These are phyloP conservation scores for Indicator maculatus DNA, from an alignment of 2,113 vertebrate species.

Conservation along the genomic window DNA sequence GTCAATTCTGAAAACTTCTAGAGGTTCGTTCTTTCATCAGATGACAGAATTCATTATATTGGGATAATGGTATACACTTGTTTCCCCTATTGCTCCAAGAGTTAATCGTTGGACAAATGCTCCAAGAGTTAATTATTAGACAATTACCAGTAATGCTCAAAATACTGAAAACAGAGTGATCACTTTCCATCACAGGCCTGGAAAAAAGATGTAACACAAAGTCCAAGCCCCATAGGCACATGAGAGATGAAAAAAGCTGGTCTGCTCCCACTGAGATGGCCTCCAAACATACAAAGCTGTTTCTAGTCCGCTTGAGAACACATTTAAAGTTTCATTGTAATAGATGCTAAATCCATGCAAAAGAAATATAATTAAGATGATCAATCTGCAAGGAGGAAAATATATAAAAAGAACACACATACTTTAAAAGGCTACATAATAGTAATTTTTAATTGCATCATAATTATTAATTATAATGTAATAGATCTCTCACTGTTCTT, in stretches of 20 bases:
- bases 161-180: neutral
- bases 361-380: slow-evolving; percentile 5
- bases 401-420: neutral
- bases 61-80: neutral
- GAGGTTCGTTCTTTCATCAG: neutral
- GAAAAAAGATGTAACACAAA: neutral
- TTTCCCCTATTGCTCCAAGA: neutral
- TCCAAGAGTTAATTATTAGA: slow-evolving; percentile 29
- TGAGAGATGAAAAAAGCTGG: neutral
- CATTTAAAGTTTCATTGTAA: slow-evolving; percentile 10
- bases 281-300: neutral
- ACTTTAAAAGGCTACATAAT: neutral
- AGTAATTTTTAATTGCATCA: slow-evolving; percentile 17
- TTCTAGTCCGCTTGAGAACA: neutral
- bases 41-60: neutral
- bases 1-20: neutral
- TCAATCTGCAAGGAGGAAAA: neutral
- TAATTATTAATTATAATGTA: neutral
- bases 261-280: neutral
- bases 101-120: slow-evolving; percentile 11
- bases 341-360: neutral
- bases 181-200: slow-evolving; percentile 1
- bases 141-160: neutral
- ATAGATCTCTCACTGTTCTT: neutral
- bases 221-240: neutral